Base-by-base conservation (phyloP, 2,888 invertebrate species). In the Cosmorhoe ocellata region DNA sequence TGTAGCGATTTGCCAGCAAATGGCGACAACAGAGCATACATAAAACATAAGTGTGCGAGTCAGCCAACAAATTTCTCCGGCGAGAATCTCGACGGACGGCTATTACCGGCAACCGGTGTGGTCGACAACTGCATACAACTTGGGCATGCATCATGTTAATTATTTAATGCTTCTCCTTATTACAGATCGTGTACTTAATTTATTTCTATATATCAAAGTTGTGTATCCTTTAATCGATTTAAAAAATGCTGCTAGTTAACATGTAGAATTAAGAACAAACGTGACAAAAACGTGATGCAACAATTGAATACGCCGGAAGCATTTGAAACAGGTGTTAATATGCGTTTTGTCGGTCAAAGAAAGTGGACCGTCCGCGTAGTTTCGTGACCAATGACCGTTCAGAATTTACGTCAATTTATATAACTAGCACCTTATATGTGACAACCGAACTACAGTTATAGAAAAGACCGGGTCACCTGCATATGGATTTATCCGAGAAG, bases 401-500 rank as follows among this genome's bases (percentile, higher is more conserved):
- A 64, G 64, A 76, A 81, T 85, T 79, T 76, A 79, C 79, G 75
- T 79, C 72, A 83, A 83, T 86, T 82, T 79, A 82, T 81, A 75
- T 75, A 83, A 83, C 74, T 84, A 80, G 67, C 84, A 76, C 79
- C 79, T 81, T 77, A 76, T 79, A 79, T 74, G 74, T 79, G 83
- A 80, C 81, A 84, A 74, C 76, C 71, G 62, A 82, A 81, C 75
- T 73, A 88, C 89, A 82, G 88, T 88, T 88, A 87, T 68, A 56
- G 60, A 68, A 75, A 65, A 76, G 81, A 88, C 90, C 82, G 78
- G 87, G 89, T 90, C 75, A 89, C 83, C 83, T 72, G 81, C 69
- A 82, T 81, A 76, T 63, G 66, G 71, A 64, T 68, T 45, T 70
- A 67, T 68, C 66, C 71, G 69, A 70, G 67, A 69, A 67, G 69